Base-by-base conservation (phyloP, 2,113 vertebrate species). In the Etheostoma cragini region DNA sequence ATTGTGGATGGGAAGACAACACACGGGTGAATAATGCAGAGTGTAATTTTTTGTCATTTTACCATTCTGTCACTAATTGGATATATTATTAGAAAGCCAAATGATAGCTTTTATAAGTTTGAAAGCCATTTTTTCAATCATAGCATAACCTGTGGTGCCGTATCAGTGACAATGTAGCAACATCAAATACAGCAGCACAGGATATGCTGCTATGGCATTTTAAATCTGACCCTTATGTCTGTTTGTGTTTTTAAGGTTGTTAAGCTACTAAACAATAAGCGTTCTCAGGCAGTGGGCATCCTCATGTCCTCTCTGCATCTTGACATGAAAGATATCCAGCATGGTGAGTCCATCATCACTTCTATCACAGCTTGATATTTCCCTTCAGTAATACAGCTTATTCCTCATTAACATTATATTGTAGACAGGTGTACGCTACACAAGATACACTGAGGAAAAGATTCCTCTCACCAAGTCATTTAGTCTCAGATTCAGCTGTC, bases 241-340 rank as follows among this genome's bases (percentile, higher is more conserved):
- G 22, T 54, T 30, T 69, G 21, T 62, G 13, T 56, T 79, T 56
- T 86, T 10, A 22, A 99, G 97, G 97, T 99, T 82, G 95, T 97
- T 88, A 99, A 99, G 93, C 94, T 99, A 49, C 91, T 99, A 68
- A 99, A 96, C 94, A 99, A 98, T 92, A 99, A 99, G 93, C 96
- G 98, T 60, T 99, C 98, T 72, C 98, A 99, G 93, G 98, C 98
- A 47, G 98, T 99, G 79, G 98, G 98, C 78, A 99, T 99, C 93
- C 93, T 99, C 82, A 99, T 99, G 98, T 99, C 98, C 72, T 99
- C 98, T 45, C 95, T 99, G 81, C 98, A 99, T 81, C 95, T 99
- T 64, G 98, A 99, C 81, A 99, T 99, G 97, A 99, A 93, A 90
- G 98, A 99, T 68, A 99, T 99, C 90, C 97, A 98, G 42, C 96